A percentile compares a stretch with the other conserved stretches of the same genome.
These are phyloP conservation scores for Pipistrellus nathusii DNA, from an alignment of 2,797 vertebrate species.

Conservation along the genomic window DNA sequence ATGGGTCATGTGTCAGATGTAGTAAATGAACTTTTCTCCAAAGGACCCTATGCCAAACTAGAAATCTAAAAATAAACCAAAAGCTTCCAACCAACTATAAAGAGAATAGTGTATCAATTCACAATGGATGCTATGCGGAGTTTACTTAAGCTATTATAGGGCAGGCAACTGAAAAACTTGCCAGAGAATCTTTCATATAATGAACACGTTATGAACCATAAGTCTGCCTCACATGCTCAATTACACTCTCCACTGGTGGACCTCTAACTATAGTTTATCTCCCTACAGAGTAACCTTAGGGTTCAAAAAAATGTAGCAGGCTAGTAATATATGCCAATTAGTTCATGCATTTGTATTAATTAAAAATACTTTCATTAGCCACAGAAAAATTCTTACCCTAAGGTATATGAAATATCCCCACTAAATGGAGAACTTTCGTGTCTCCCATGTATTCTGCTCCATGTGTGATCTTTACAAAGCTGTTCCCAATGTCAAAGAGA, in stretches of 20 bases:
- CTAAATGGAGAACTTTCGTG: not conserved
- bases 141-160: conserved; percentile 1
- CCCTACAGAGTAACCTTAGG: not conserved
- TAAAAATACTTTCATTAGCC: conserved; percentile 36
- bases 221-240: not conserved
- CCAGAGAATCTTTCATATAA: not conserved
- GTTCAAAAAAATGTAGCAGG: conserved; percentile 32
- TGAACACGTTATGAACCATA: not conserved
- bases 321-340: not conserved
- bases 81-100: conserved; percentile 45
- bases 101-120: conserved; percentile 38
- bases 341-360: not conserved
- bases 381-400: not conserved
- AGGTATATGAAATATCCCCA: not conserved
- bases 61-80: conserved; percentile 23
- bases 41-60: not conserved
- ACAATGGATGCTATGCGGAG: not conserved
- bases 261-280: not conserved
- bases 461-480: not conserved
- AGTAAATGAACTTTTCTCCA: not conserved
- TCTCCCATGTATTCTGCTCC: not conserved
- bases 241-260: not conserved
- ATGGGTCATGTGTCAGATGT: not conserved
- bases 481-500: not conserved
- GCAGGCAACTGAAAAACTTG: conserved; percentile 7